Percentiles rank a stretch among this genome's conserved stretches.
phyloP scores from a whole-genome alignment of 2,113 vertebrate genomes.

The Aegithalos caudatus region DNA sequence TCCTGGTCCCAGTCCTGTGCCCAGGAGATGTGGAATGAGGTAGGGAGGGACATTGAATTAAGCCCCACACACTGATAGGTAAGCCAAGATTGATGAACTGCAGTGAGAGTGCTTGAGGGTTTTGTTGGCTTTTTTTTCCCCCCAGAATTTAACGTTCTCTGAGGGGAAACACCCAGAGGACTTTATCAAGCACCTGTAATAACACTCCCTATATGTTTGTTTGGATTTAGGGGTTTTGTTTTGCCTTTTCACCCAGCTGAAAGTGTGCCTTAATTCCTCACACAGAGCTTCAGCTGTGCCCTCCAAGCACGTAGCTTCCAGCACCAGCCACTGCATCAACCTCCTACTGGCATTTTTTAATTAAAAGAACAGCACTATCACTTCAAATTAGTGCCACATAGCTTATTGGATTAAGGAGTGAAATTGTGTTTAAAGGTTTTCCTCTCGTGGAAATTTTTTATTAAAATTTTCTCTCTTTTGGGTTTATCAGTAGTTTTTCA shows the following conservation, averaged over 20 bases:
- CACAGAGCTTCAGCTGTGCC: background rate
- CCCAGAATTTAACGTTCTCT: background rate
- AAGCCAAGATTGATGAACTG: background rate
- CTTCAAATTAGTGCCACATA: slow-evolving; percentile 56
- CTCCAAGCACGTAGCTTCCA: background rate
- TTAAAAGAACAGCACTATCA: slow-evolving; percentile 57
- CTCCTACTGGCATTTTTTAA: slow-evolving; percentile 54
- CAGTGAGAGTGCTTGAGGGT: background rate
- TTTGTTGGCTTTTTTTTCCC: background rate
- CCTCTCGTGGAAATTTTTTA: background rate
- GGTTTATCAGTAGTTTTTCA: background rate
- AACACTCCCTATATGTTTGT: background rate
- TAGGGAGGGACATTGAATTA: background rate
- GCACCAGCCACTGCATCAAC: slow-evolving; percentile 5
- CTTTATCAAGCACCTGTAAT: background rate
- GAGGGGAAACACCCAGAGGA: background rate
- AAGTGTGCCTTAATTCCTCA: background rate
- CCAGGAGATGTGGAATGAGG: background rate
- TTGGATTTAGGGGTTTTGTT: background rate
- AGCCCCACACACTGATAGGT: background rate
- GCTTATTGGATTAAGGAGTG: slow-evolving; percentile 1
- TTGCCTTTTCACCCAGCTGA: background rate
- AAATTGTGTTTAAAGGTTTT: slow-evolving; percentile 16
- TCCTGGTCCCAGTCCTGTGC: background rate
- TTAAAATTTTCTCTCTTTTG: background rate